Evolutionary conservation across 2,113 vertebrate species (phyloP).

Genomic region (Dissostichus mawsoni): DNA sequence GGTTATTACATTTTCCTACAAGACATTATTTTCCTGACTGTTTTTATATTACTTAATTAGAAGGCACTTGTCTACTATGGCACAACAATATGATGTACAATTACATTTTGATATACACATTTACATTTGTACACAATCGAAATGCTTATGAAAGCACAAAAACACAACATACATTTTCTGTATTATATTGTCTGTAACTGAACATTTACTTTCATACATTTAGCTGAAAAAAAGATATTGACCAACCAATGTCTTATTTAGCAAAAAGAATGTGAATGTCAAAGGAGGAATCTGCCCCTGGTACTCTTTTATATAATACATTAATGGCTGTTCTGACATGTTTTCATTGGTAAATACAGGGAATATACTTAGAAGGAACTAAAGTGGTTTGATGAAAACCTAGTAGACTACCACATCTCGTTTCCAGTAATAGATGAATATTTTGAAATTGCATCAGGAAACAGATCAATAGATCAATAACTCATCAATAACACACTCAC

Average conservation of each 20-base stretch:
- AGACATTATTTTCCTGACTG: not conserved
- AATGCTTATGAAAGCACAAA: not conserved
- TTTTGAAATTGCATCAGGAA: constrained; percentile 14
- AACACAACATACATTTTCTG: not conserved
- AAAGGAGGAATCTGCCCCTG: not conserved
- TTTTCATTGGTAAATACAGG: not conserved
- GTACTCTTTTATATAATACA: not conserved
- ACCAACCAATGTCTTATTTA: no score
- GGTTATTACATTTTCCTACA: not conserved
- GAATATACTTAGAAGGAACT: not conserved
- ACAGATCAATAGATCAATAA: constrained; percentile 52
- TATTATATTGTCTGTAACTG: not conserved
- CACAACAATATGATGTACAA: not conserved
- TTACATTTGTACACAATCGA: not conserved
- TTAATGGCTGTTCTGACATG: not conserved
- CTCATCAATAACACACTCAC: not conserved
- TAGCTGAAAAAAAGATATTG: not conserved
- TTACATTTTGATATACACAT: not conserved
- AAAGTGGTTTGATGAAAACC: not conserved
- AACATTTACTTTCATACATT: not conserved
- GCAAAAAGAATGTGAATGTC: not conserved
- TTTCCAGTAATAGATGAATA: not conserved
- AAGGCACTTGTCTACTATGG: not conserved
- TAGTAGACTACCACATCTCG: not conserved
- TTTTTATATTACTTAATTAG: not conserved